Percentiles rank a stretch among this genome's conserved stretches.
Evolutionary conservation across 1,140 invertebrate genomes (phyloP).

Genomic region (Tetragonula clypearis): DNA sequence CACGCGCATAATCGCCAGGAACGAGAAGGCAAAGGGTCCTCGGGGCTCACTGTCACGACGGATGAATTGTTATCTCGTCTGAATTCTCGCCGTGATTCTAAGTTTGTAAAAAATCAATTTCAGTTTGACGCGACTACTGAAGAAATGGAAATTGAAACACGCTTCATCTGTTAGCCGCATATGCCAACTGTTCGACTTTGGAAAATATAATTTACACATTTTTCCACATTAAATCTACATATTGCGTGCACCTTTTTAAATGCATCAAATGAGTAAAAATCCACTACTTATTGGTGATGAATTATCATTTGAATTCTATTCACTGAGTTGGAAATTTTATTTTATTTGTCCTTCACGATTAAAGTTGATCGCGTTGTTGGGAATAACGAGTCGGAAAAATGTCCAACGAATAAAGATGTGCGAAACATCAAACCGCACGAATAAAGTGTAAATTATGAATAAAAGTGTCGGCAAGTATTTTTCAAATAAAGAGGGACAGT

Average conservation of each 20-base stretch:
- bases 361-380: too few relatives aligned
- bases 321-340: neutral
- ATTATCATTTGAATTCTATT: neutral
- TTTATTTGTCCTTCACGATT: neutral
- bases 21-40: slow-evolving; percentile 18
- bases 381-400: too few relatives aligned
- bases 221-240: too few relatives aligned
- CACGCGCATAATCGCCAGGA: slow-evolving; percentile 76
- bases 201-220: too few relatives aligned
- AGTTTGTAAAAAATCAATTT: neutral
- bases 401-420: too few relatives aligned
- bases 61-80: slow-evolving; percentile 5
- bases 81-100: neutral
- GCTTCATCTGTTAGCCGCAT: neutral
- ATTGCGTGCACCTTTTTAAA: too few relatives aligned
- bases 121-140: neutral
- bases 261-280: too few relatives aligned
- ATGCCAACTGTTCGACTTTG: too few relatives aligned
- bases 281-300: too few relatives aligned
- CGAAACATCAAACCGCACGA: too few relatives aligned
- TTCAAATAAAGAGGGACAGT: neutral
- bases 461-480: neutral
- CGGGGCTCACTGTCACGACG: neutral
- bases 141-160: neutral
- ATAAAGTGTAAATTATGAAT: too few relatives aligned